Evolutionary conservation across 2,113 vertebrate species (phyloP).

Genomic region (Ellobius talpinus): DNA sequence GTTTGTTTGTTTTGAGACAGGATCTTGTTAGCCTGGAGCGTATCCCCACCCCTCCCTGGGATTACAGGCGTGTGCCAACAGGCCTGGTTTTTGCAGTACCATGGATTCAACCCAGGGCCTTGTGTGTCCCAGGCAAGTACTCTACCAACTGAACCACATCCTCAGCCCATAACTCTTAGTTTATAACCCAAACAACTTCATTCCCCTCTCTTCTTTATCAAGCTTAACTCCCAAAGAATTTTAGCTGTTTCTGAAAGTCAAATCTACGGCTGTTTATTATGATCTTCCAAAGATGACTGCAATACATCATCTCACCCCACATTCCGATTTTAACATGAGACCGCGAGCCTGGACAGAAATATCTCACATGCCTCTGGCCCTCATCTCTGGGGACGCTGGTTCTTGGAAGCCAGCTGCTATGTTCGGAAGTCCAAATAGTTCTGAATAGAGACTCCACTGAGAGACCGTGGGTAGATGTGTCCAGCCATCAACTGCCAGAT

Average conservation of each 20-base stretch:
- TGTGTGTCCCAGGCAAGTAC: background rate
- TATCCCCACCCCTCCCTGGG: background rate
- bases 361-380: background rate
- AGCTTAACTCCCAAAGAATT: background rate
- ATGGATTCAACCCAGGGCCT: background rate
- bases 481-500: background rate
- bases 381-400: background rate
- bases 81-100: background rate
- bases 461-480: background rate
- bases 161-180: background rate
- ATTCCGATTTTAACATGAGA: background rate
- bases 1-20: background rate
- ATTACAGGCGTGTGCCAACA: background rate
- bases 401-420: background rate
- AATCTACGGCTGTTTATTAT: background rate
- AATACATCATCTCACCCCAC: background rate
- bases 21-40: background rate
- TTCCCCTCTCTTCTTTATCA: background rate
- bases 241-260: conserved; percentile 55
- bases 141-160: background rate
- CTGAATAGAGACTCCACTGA: background rate
- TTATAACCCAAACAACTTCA: background rate
- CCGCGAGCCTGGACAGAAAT: background rate
- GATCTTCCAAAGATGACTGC: background rate
- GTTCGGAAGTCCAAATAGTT: background rate